A percentile compares a stretch with the other conserved stretches of the same genome.
Conservation (phyloP, 2,888 invertebrate species). For the Drosophila suboccidentalis region DNA sequence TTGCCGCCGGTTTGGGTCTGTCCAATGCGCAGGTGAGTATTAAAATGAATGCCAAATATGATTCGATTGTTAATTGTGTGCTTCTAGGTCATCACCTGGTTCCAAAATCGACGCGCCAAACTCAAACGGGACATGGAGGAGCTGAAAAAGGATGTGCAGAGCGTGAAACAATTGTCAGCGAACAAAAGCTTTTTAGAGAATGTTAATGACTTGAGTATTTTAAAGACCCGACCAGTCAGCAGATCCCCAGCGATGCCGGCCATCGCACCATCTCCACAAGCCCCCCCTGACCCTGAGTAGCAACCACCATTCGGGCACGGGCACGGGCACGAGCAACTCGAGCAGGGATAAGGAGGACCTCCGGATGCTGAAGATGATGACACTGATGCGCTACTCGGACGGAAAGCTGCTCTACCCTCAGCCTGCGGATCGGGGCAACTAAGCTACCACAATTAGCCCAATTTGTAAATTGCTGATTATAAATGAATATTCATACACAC, state of each 20-base stretch:
- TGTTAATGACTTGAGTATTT: conserved; percentile 95
- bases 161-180: conserved; percentile 94
- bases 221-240: conserved; percentile 94
- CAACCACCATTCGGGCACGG: conserved; percentile 36
- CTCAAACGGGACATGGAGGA: conserved; percentile 99
- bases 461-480: conserved; percentile 55
- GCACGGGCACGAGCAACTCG: conserved; percentile 28
- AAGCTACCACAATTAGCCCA: conserved; percentile 41
- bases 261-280: conserved; percentile 31
- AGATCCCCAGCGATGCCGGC: conserved; percentile 68
- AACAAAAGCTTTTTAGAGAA: conserved; percentile 96
- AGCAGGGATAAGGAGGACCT: conserved; percentile 83
- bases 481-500: conserved; percentile 13
- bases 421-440: conserved; percentile 30
- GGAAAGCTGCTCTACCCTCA: conserved; percentile 66
- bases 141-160: conserved; percentile 97
- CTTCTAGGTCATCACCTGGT: conserved; percentile 96
- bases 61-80: background rate
- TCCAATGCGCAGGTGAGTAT: conserved; percentile 94
- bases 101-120: conserved; percentile 96
- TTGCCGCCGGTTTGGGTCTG: conserved; percentile 95
- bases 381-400: conserved; percentile 83
- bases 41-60: background rate
- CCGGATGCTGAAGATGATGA: conserved; percentile 84
- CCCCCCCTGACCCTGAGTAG: conserved; percentile 17